Evolutionary conservation across 2,888 invertebrate species (phyloP), one percentile per base, ranked within the genome.

Genomic region (Aporophyla lueneburgensis): DNA sequence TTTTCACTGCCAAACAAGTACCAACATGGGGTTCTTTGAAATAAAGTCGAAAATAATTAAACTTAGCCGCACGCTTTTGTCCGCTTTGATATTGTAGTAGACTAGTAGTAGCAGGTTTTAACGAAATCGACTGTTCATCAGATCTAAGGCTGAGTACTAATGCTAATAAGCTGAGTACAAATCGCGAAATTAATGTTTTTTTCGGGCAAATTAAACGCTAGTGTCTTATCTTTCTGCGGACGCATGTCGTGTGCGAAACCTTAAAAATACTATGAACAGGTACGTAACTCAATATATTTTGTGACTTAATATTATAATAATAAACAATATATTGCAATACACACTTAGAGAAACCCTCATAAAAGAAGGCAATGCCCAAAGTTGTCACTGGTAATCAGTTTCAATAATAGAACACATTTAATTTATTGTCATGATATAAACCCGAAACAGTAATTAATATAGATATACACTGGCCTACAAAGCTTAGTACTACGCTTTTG

Each of bases 401-500:
- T 24, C 58, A 49, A 49, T 58, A 49, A 70, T 43, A 58, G 27
- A 46, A 51, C 21, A 63, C 14, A 33, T 58, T 63, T 51, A 14
- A 68, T 78, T 78, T 76, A 87, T 84, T 81, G 74, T 77, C 85
- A 86, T 84, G 73, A 33, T 46, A 61, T 61, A 40, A 56, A 85
- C 58, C 71, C 66, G 62, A 33, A 66, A 70, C 19, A 67, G 12
- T 70, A 27, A 58, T 24, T 21, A 56, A 33, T 33, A 71, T 21
- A 51, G 27, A 24, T 53, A 72, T 12, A 16, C 5, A 33, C 33
- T 33, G 33, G 33, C 33, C 33, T 33, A 33, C n/a, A 33, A 33
- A 33, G 3, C 33, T 33, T 33, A 33, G 33, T 33, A 33, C 2
- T 3, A 33, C 33, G 3, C 33, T 33, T 33, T 33, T 33, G 3